A percentile compares a stretch with the other conserved stretches of the same genome.
phyloP scores from a whole-genome alignment of 2,888 invertebrate genomes.

The Pyralis farinalis region DNA sequence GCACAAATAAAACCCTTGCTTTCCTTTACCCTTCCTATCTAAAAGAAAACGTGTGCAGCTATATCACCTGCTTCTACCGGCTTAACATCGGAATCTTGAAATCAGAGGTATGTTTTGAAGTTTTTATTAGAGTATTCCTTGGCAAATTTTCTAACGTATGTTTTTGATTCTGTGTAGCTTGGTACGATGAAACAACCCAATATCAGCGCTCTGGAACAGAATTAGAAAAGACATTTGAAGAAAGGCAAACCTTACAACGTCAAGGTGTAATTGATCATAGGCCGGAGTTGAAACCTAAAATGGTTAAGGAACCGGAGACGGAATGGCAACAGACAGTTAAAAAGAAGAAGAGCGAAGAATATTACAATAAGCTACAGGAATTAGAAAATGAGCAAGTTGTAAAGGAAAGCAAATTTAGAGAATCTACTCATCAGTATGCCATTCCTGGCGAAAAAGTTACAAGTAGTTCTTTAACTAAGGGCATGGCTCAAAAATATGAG shows the following conservation, averaged over 20 bases:
- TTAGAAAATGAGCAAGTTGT: constrained; percentile 92
- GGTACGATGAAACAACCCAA: constrained; percentile 95
- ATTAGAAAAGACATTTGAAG: constrained; percentile 93
- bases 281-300: constrained; percentile 84
- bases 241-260: constrained; percentile 87
- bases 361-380: constrained; percentile 90
- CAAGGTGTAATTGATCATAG: constrained; percentile 83
- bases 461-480: constrained; percentile 87
- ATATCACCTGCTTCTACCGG: constrained; percentile 70
- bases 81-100: constrained; percentile 65
- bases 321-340: constrained; percentile 93
- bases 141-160: constrained; percentile 23
- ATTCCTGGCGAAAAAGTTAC: constrained; percentile 92
- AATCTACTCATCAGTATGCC: constrained; percentile 89
- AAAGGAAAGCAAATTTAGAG: constrained; percentile 89
- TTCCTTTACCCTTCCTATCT: constrained; percentile 37
- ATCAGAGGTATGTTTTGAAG: constrained; percentile 65
- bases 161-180: constrained; percentile 79
- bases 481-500: constrained; percentile 94
- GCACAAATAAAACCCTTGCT: constrained; percentile 52
- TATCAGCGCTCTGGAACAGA: constrained; percentile 93
- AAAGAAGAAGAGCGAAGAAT: constrained; percentile 90
- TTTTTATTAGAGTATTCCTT: constrained; percentile 16
- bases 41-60: constrained; percentile 53
- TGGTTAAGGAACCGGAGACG: constrained; percentile 86